phyloP scores from a whole-genome alignment of 2,113 vertebrate species.

The Jacana jacana region DNA sequence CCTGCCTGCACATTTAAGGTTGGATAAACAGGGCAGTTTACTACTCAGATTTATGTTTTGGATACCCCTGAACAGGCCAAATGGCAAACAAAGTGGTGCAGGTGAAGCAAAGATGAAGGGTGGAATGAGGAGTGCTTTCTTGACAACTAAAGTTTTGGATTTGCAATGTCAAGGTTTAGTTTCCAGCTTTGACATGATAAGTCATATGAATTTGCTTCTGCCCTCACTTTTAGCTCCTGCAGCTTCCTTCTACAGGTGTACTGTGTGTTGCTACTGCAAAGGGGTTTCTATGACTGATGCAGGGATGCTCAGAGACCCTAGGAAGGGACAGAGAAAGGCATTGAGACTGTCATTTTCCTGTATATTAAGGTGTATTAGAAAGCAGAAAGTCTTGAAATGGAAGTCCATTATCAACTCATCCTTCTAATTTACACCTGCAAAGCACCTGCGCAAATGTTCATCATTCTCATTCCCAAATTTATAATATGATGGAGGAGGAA shows the following conservation, averaged over 20 bases:
- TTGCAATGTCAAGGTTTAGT: rapidly evolving
- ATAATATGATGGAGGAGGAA: neutral
- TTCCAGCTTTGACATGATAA: neutral
- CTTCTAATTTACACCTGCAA: neutral
- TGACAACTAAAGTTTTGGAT: neutral
- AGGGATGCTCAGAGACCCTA: neutral
- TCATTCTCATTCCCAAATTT: neutral
- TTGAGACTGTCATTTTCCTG: neutral
- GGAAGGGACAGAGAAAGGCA: neutral
- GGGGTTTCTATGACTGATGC: neutral
- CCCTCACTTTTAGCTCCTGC: neutral
- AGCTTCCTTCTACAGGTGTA: neutral
- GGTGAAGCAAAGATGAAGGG: neutral
- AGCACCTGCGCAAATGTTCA: neutral
- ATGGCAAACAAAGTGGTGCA: neutral
- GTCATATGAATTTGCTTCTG: neutral
- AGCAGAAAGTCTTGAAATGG: neutral
- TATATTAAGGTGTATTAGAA: neutral
- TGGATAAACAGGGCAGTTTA: neutral
- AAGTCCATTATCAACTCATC: neutral
- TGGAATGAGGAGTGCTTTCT: neutral
- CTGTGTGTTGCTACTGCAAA: neutral
- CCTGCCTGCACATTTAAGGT: neutral
- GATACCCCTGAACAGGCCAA: neutral
- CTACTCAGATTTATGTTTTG: neutral